Evolutionary conservation across 2,113 vertebrate genomes (phyloP).

Genomic region (Rhea pennata): DNA sequence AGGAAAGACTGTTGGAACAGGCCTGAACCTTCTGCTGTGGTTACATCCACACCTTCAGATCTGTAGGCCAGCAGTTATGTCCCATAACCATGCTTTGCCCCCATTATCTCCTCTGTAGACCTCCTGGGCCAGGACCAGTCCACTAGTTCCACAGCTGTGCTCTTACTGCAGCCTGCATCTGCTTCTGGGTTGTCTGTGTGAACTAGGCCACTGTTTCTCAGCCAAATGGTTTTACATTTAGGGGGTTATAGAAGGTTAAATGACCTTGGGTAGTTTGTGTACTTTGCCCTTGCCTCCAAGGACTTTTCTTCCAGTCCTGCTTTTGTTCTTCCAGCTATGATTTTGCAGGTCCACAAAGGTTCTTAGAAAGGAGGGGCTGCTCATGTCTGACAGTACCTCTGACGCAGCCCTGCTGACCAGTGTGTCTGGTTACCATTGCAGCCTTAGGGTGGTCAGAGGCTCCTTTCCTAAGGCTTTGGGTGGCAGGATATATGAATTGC

Average conservation of each 20-base stretch:
- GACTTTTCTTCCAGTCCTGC: neutral
- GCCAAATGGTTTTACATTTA: neutral
- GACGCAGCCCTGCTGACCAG: neutral
- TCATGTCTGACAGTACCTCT: neutral
- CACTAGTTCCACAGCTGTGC: fast-evolving
- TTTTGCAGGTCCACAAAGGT: neutral
- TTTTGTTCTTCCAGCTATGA: neutral
- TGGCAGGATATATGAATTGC: neutral
- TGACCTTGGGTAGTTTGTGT: neutral
- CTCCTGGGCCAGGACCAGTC: neutral
- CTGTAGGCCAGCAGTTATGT: neutral
- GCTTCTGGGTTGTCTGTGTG: neutral
- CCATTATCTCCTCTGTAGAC: neutral
- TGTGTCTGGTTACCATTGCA: neutral
- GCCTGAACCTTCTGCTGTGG: neutral
- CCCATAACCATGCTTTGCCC: neutral
- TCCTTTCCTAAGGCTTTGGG: neutral
- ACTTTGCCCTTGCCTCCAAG: neutral
- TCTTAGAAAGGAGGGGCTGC: neutral
- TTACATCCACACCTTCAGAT: fast-evolving
- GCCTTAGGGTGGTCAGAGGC: no score
- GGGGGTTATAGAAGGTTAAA: neutral
- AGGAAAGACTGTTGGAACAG: neutral
- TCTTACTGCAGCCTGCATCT: neutral
- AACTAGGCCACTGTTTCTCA: neutral